Percentiles rank a stretch among this genome's conserved stretches.
Conservation (phyloP, 2,113 vertebrate species). For the Cryptoleucopteryx plumbea region DNA sequence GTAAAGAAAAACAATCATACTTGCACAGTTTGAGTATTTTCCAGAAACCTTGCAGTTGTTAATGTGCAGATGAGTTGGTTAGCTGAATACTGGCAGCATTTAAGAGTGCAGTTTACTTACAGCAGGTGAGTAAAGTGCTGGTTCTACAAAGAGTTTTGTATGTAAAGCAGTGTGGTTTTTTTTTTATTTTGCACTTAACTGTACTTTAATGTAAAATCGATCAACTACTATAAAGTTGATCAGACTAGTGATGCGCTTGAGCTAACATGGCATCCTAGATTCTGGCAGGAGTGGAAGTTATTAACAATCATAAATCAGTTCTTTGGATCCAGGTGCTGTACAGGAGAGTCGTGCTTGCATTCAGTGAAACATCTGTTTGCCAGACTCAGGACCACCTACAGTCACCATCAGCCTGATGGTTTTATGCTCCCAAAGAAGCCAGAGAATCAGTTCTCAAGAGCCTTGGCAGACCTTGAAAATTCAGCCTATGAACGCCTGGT, state of each 20-base stretch:
- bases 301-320: background rate
- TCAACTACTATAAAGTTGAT: background rate
- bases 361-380: background rate
- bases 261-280: background rate
- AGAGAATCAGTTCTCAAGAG: background rate
- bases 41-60: background rate
- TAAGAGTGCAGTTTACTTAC: background rate
- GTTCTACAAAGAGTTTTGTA: background rate
- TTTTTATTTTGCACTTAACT: background rate
- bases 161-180: background rate
- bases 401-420: background rate
- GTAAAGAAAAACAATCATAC: background rate
- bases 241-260: background rate
- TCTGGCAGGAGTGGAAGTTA: background rate
- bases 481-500: background rate
- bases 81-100: background rate
- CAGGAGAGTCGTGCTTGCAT: background rate
- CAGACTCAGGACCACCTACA: background rate
- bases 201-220: background rate
- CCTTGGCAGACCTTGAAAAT: background rate
- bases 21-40: background rate
- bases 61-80: background rate
- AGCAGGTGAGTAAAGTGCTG: background rate
- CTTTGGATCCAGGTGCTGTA: background rate
- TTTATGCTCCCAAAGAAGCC: background rate